A percentile compares a stretch with the other conserved stretches of the same genome.
These are phyloP conservation scores for Lumbricus terrestris DNA, from an alignment of 2,888 invertebrate species.

Conservation along the genomic window DNA sequence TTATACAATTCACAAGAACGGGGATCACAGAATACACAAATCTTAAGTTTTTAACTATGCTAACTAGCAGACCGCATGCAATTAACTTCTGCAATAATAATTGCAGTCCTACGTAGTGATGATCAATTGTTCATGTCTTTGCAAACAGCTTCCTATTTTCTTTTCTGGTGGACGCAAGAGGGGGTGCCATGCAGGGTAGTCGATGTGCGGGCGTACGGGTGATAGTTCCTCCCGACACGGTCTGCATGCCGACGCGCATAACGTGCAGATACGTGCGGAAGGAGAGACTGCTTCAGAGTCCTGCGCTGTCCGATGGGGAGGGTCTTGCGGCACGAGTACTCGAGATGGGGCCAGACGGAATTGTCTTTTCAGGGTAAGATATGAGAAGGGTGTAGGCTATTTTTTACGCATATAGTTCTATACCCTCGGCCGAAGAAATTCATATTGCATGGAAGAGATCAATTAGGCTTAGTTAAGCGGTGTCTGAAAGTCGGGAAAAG, in stretches of 20 bases:
- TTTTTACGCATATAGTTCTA: not conserved
- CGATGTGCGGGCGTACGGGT: constrained; percentile 98
- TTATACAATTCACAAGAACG: no score
- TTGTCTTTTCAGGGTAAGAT: constrained; percentile 65
- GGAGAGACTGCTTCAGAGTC: constrained; percentile 23
- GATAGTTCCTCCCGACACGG: constrained; percentile 94
- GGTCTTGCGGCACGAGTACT: constrained; percentile 29
- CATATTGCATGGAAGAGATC: not conserved
- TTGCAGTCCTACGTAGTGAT: no score
- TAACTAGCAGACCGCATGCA: no score
- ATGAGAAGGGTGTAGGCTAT: not conserved
- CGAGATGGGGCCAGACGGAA: constrained; percentile 58
- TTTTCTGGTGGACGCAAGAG: constrained; percentile 95
- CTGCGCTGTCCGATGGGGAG: constrained; percentile 27
- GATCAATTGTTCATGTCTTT: not conserved
- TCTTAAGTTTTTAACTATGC: no score
- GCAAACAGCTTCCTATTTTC: not conserved
- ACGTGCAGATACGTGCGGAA: constrained; percentile 69
- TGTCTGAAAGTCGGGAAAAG: not conserved
- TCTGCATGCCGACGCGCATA: constrained; percentile 92
- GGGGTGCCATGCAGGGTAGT: constrained; percentile 80
- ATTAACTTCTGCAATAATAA: no score
- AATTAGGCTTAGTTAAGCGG: no score
- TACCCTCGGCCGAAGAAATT: not conserved
- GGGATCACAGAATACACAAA: no score